Evolutionary conservation across 2,888 invertebrate species (phyloP).

Genomic region (Platycnemis pennipes): DNA sequence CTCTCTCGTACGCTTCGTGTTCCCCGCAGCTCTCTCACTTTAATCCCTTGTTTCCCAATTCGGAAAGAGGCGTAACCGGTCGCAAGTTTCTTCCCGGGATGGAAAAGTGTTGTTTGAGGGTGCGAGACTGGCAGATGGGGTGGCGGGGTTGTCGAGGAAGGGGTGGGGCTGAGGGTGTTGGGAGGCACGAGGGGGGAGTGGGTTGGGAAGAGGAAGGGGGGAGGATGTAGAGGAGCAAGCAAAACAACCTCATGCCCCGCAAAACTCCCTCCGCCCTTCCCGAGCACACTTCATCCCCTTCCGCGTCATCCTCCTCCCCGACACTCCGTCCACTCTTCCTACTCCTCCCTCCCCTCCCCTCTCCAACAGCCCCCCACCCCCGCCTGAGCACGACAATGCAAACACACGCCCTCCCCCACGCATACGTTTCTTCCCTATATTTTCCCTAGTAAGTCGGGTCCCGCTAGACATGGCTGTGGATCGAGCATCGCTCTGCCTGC

Average conservation of each 20-base stretch:
- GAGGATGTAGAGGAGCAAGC: background rate
- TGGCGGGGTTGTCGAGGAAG: background rate
- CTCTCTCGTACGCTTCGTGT: background rate
- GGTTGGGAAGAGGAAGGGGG: background rate
- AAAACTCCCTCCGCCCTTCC: background rate
- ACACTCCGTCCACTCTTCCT: background rate
- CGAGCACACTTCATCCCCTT: background rate
- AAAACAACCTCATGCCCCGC: background rate
- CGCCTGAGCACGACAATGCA: background rate
- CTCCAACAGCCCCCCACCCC: background rate
- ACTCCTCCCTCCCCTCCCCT: background rate
- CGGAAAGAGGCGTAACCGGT: slow-evolving; percentile 3
- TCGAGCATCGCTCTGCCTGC: background rate
- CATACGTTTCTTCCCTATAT: background rate
- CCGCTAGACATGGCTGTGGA: background rate
- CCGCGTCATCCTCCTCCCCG: background rate
- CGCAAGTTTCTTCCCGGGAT: slow-evolving; percentile 31
- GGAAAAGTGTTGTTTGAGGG: slow-evolving; percentile 36
- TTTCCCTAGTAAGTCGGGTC: background rate
- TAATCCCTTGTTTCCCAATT: slow-evolving; percentile 8
- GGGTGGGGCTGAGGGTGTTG: background rate
- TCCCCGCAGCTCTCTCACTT: background rate
- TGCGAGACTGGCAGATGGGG: background rate
- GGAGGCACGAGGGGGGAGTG: background rate
- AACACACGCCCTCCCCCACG: background rate